These are phyloP conservation scores for Threskiornis aethiopicus DNA, from an alignment of 2,797 vertebrate species.

Conservation along the genomic window DNA sequence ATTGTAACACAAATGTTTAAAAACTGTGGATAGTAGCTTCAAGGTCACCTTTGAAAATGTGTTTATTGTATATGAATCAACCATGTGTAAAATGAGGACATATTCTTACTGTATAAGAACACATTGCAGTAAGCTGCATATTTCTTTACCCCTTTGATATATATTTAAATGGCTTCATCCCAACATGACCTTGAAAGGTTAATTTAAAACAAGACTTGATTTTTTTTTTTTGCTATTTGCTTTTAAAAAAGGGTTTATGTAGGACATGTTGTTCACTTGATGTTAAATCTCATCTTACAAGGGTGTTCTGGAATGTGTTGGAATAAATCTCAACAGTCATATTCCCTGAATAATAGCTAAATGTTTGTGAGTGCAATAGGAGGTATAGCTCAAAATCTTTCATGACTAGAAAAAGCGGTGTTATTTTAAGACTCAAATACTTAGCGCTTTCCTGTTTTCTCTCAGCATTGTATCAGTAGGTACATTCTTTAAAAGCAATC, in stretches of 20 bases:
- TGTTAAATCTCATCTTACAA: constrained; percentile 67
- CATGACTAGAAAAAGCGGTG: constrained; percentile 11
- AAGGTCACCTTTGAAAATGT: constrained; percentile 8
- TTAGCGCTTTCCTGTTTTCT: constrained; percentile 45
- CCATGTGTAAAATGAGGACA: constrained; percentile 1
- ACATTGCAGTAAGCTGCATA: not conserved
- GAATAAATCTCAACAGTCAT: constrained; percentile 60
- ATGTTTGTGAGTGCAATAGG: constrained; percentile 39
- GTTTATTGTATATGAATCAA: not conserved
- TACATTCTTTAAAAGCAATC: constrained; percentile 50
- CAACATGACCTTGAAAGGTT: constrained; percentile 53
- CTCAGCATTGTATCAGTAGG: constrained; percentile 54
- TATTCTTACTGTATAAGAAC: not conserved
- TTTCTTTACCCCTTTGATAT: not conserved
- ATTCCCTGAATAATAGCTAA: constrained; percentile 53
- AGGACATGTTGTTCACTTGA: constrained; percentile 62
- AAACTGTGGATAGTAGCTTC: not conserved
- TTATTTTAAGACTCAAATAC: constrained; percentile 46
- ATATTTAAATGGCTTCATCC: constrained; percentile 19
- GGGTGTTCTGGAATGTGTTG: constrained; percentile 67
- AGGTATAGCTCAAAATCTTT: constrained; percentile 51
- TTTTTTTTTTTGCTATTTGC: not conserved
- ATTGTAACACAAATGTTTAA: not conserved
- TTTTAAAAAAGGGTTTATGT: constrained; percentile 21
- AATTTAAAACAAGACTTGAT: constrained; percentile 26